Base-by-base conservation (phyloP, 2,888 invertebrate species). In the Patella ulyssiponensis region DNA sequence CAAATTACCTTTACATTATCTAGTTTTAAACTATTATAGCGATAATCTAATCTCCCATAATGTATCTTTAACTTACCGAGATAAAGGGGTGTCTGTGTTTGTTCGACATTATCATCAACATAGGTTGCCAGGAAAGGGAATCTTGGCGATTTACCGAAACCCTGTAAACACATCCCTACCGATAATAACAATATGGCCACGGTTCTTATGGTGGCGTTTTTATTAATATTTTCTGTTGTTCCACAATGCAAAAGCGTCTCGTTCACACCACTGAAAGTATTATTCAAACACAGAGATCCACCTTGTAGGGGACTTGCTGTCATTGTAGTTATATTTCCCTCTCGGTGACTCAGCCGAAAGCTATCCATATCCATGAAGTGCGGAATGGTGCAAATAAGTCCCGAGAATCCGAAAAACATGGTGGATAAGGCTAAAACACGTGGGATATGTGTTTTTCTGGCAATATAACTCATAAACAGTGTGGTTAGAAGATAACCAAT, bases 401-500 rank as follows among this genome's bases (percentile, higher is more conserved):
- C 87, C 17, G 85, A 85, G 17, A 86, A 33, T 1, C 88, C 87
- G 75, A 81, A 86, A 27, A 86, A 23, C 1, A 85, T 58, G 5
- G 84, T 85, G n/a, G 80, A 81, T 12, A 84, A 1, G 3, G 84
- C 84, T 5, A 88, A 81, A 3, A 83, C 81, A 51, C 86, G 78
- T 0, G 86, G 88, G 12, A 86, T 86, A 76, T 88, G 86, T 3
- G 83, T 44, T 11, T 81, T 75, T 1, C 81, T 56, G 3, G 85
- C 81, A 23, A 86, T 80, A 74, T 84, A 83, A n/a, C 85, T 84
- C 64, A 85, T 81, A 73, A 85, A 80, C 2, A 87, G 74, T 0
- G 82, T 84, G 69, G 82, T 82, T 11, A 77, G 23, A 74, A 88
- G 78, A 79, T 84, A 88, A 54, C 89, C 88, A n/a, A 89, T 83